A percentile compares a stretch with the other conserved stretches of the same genome.
These are phyloP conservation scores for Oxyruncus cristatus DNA, from an alignment of 2,113 vertebrate species.

Conservation along the genomic window DNA sequence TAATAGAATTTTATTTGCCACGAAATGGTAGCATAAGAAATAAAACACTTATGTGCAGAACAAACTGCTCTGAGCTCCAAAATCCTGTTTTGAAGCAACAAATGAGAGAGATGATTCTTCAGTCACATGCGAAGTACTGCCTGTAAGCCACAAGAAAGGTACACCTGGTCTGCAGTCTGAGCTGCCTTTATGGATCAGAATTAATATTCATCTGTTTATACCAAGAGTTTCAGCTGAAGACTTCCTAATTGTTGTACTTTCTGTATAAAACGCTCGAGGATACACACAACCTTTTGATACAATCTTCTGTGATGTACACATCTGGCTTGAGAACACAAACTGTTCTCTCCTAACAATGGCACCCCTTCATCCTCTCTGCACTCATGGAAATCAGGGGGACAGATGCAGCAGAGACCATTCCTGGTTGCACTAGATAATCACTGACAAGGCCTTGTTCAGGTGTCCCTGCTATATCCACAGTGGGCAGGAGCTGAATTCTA, in stretches of 20 bases:
- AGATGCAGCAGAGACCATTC: not conserved
- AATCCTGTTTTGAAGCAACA: not conserved
- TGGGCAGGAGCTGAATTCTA: not conserved
- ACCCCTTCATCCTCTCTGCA: not conserved
- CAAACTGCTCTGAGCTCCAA: not conserved
- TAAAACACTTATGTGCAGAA: not conserved
- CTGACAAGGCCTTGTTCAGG: not conserved
- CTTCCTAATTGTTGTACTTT: not conserved
- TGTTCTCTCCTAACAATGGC: not conserved
- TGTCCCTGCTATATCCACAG: not conserved
- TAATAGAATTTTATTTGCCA: not conserved
- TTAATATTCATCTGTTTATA: not conserved
- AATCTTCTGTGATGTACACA: not conserved
- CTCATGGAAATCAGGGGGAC: not conserved
- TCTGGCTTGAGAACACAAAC: not conserved
- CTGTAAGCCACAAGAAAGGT: not conserved
- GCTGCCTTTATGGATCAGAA: not conserved
- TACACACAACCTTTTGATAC: not conserved
- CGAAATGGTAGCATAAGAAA: not conserved
- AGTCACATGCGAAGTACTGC: not conserved
- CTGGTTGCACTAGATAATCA: not conserved
- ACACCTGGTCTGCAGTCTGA: not conserved
- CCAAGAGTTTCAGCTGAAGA: not conserved
- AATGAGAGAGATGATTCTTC: not conserved
- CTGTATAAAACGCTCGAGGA: not conserved